Evolutionary conservation across 2,888 invertebrate species (phyloP).

Genomic region (Callosobruchus maculatus): DNA sequence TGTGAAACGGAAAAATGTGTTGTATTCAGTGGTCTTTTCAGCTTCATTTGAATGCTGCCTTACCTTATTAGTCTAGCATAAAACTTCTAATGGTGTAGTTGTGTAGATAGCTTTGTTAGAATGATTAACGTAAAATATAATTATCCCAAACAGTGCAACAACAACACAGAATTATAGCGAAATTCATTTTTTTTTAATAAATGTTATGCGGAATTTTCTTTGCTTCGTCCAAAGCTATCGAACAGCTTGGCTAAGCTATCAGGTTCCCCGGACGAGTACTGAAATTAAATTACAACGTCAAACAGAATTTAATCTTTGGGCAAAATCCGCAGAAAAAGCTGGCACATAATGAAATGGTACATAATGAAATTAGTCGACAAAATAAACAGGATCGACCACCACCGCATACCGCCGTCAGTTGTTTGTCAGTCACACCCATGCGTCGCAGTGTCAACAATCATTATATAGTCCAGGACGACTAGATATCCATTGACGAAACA

Average conservation of each 20-base stretch:
- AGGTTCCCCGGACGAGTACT: background rate
- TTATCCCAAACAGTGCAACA: too few relatives aligned
- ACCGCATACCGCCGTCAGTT: slow-evolving; percentile 18
- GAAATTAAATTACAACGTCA: slow-evolving; percentile 24
- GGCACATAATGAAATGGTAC: slow-evolving; percentile 23
- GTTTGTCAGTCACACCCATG: slow-evolving; percentile 31
- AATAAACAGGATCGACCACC: slow-evolving; percentile 10
- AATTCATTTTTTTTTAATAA: too few relatives aligned
- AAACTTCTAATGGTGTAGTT: too few relatives aligned
- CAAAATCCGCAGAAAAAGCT: slow-evolving; percentile 21
- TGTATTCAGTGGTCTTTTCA: too few relatives aligned
- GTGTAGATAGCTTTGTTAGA: too few relatives aligned
- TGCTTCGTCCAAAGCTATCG: background rate
- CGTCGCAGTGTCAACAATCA: slow-evolving; percentile 27
- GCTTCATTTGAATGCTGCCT: too few relatives aligned
- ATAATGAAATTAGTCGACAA: slow-evolving; percentile 23
- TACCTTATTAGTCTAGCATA: too few relatives aligned
- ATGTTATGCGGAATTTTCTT: too few relatives aligned
- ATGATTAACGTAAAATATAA: too few relatives aligned
- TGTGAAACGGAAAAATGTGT: too few relatives aligned
- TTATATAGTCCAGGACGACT: background rate
- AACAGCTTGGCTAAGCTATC: background rate
- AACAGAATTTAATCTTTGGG: slow-evolving; percentile 28
- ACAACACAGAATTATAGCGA: too few relatives aligned
- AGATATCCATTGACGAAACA: background rate